These are phyloP conservation scores for Gisinianus flammeolus DNA, from an alignment of 2,888 invertebrate genomes.

Conservation along the genomic window DNA sequence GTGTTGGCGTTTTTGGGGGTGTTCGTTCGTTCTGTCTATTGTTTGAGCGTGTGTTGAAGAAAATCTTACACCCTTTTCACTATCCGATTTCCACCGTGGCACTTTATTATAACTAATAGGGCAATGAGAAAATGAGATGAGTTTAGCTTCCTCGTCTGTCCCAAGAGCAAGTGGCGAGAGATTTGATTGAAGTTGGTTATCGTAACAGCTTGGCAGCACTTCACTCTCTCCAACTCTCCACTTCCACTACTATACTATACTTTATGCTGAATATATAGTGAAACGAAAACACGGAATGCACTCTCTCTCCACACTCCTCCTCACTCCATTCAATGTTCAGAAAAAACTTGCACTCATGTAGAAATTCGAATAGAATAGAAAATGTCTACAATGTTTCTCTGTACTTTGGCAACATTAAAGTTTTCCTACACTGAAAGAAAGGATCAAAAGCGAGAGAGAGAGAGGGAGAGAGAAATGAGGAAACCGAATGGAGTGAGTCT, in stretches of 20 bases:
- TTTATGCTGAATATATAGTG: too few relatives aligned
- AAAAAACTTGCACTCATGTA: too few relatives aligned
- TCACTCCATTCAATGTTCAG: neutral
- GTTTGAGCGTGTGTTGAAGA: neutral
- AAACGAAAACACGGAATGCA: too few relatives aligned
- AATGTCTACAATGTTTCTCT: too few relatives aligned
- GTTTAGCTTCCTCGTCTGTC: constrained; percentile 20
- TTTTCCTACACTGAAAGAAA: too few relatives aligned
- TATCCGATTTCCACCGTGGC: constrained; percentile 24
- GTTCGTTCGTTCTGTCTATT: too few relatives aligned
- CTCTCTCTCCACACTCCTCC: neutral
- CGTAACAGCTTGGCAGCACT: neutral
- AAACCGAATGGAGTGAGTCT: neutral
- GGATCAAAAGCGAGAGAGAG: neutral
- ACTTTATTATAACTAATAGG: constrained; percentile 35
- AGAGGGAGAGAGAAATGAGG: neutral
- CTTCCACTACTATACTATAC: too few relatives aligned
- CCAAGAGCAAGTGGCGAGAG: constrained; percentile 27
- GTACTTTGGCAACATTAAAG: too few relatives aligned
- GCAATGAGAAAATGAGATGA: constrained; percentile 34
- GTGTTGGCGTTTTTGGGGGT: neutral
- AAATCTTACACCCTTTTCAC: neutral
- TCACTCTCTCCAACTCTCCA: neutral
- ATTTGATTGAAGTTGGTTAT: constrained; percentile 25
- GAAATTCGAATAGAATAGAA: too few relatives aligned